These are phyloP conservation scores for Achroia grisella DNA, from an alignment of 1,140 invertebrate species.

Conservation along the genomic window DNA sequence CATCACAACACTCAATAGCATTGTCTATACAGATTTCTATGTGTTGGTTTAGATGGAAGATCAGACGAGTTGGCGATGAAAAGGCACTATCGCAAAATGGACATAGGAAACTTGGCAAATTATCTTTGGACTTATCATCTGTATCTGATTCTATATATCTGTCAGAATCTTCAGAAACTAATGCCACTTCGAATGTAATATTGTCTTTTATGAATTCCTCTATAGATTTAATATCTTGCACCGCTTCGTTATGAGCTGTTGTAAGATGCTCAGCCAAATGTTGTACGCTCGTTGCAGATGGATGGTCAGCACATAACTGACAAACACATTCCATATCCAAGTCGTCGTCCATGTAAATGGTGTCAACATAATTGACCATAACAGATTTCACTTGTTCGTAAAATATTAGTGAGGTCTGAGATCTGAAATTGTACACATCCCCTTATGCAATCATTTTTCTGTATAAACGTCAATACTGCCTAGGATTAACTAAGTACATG, in stretches of 20 bases:
- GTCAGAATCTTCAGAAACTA: constrained; percentile 24
- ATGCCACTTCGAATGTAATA: constrained; percentile 42
- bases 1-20: constrained; percentile 33
- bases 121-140: neutral
- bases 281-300: constrained; percentile 11
- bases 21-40: constrained; percentile 24
- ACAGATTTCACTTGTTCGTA: constrained; percentile 27
- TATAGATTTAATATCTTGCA: constrained; percentile 1
- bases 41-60: constrained; percentile 43
- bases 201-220: constrained; percentile 38
- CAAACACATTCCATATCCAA: constrained; percentile 40
- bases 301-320: constrained; percentile 29
- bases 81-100: constrained; percentile 48
- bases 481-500: too few species aligned
- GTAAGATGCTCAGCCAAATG: constrained; percentile 32
- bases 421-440: constrained; percentile 24
- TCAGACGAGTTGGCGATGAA: constrained; percentile 37
- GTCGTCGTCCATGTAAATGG: constrained; percentile 23
- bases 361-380: constrained; percentile 27
- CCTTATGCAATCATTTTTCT: too few species aligned
- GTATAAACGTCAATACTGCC: too few species aligned
- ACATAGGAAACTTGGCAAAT: constrained; percentile 29
- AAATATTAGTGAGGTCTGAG: constrained; percentile 5
- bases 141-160: constrained; percentile 3
- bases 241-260: neutral